Conservation (phyloP, 2,113 vertebrate genomes). For the Capreolus pygargus region DNA sequence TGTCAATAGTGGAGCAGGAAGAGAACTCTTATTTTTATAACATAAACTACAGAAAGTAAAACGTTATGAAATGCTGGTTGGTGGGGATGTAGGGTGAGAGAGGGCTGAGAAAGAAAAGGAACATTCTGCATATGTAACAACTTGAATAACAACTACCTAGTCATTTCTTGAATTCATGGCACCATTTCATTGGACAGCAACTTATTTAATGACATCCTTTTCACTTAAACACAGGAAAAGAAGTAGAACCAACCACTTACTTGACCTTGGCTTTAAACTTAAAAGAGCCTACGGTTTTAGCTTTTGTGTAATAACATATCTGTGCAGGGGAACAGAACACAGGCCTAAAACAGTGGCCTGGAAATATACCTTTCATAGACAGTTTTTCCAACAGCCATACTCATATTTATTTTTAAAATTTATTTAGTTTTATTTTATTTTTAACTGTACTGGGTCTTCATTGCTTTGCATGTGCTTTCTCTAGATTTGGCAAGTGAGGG, state of each 20-base stretch:
- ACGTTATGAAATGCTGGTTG: background rate
- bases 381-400: background rate
- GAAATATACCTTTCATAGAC: background rate
- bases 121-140: rapidly evolving
- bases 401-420: background rate
- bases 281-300: background rate
- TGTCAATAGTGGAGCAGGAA: background rate
- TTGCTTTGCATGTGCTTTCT: background rate
- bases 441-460: background rate
- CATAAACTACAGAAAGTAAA: background rate
- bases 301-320: background rate
- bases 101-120: background rate
- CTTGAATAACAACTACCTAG: background rate
- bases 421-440: background rate
- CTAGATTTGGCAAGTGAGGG: background rate
- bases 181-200: background rate
- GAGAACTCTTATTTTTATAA: background rate
- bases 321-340: background rate
- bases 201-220: background rate
- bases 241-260: background rate
- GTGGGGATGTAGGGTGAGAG: background rate
- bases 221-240: background rate
- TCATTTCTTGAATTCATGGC: background rate
- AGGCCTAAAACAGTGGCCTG: background rate
- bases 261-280: background rate